phyloP scores from a whole-genome alignment of 2,888 invertebrate genomes.

The Caenorhabditis japonica region DNA sequence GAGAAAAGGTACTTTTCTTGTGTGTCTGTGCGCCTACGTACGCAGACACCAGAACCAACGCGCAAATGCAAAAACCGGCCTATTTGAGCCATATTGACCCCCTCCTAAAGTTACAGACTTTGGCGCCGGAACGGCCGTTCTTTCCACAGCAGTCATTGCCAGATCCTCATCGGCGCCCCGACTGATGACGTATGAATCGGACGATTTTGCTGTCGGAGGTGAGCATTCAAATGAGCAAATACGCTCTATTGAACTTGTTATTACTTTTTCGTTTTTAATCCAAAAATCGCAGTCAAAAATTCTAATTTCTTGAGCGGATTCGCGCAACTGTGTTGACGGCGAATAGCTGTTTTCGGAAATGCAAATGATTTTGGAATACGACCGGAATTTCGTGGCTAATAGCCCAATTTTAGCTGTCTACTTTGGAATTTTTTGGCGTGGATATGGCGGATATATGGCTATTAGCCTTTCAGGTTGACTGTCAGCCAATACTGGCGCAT shows the following conservation, averaged over 20 bases:
- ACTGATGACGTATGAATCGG: constrained; percentile 75
- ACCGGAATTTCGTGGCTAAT: no score
- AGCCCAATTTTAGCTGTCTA: no score
- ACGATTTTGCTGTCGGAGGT: constrained; percentile 71
- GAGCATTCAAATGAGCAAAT: background rate
- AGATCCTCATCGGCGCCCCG: constrained; percentile 78
- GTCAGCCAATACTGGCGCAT: no score
- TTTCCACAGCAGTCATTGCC: constrained; percentile 78
- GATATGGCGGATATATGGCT: no score
- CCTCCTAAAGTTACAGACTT: constrained; percentile 43
- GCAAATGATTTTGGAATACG: background rate
- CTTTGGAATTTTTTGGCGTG: no score
- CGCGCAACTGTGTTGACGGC: no score
- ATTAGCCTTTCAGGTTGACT: no score
- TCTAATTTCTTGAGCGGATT: no score
- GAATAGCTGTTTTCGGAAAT: background rate
- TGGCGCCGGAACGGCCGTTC: constrained; percentile 69
- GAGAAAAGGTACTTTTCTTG: constrained; percentile 25
- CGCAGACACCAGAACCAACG: no score
- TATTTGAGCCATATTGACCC: background rate
- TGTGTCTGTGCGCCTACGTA: no score
- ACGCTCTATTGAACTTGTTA: no score
- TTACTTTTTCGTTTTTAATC: background rate
- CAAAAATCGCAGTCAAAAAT: no score
- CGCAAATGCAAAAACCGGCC: background rate